Evolutionary conservation across 2,888 invertebrate species (phyloP).

Genomic region (Rhodophaea formosa): DNA sequence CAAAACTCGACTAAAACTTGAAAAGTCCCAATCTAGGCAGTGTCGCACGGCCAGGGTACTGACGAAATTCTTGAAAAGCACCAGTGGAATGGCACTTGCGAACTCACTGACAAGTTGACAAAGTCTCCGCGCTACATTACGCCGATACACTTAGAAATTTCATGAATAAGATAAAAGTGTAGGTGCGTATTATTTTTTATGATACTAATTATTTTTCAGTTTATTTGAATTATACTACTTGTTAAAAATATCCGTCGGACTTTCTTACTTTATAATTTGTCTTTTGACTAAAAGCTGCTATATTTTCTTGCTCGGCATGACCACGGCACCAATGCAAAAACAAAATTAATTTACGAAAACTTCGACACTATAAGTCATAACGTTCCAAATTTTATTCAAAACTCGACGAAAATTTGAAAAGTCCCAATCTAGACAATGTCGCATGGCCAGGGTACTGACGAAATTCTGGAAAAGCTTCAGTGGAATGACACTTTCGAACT

Average conservation of each 20-base stretch:
- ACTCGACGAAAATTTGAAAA: constrained; percentile 5
- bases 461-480: background rate
- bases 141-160: constrained; percentile 15
- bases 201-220: no score
- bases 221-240: no score
- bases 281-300: background rate
- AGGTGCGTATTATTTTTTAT: no score
- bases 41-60: background rate
- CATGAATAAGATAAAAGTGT: constrained; percentile 16
- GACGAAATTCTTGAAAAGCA: background rate
- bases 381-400: constrained; percentile 2
- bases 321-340: constrained; percentile 4
- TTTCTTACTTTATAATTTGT: no score
- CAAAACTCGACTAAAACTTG: constrained; percentile 2
- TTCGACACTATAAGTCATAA: background rate
- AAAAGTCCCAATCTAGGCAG: constrained; percentile 6
- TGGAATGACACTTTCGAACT: constrained; percentile 12
- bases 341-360: constrained; percentile 8
- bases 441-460: background rate
- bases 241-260: no score
- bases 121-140: background rate
- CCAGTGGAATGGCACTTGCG: constrained; percentile 6
- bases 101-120: constrained; percentile 15
- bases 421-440: constrained; percentile 1
- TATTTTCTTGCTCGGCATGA: background rate